Evolutionary conservation across 2,797 vertebrate species (phyloP).

Genomic region (Esox lucius): DNA sequence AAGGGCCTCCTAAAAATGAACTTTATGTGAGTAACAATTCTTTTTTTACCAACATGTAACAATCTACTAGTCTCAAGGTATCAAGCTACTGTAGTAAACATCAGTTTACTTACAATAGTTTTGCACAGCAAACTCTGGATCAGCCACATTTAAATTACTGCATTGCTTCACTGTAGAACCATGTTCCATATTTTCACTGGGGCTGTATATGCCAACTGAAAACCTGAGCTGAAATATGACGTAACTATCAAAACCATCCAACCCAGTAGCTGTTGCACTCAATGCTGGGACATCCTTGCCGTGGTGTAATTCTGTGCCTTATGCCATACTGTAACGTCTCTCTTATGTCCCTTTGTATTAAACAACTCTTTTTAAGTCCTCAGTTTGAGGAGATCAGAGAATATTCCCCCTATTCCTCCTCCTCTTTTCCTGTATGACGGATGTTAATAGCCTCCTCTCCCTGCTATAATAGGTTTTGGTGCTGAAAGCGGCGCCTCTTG

Average conservation of each 20-base stretch:
- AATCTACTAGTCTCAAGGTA: too few species aligned
- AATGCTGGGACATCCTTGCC: conserved; percentile 3
- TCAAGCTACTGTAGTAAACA: too few species aligned
- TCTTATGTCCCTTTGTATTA: conserved; percentile 16
- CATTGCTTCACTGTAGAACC: neutral
- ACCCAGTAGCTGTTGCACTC: neutral
- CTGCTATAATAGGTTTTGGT: conserved; percentile 49
- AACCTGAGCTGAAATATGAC: neutral
- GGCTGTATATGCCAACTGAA: neutral
- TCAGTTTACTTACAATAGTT: too few species aligned
- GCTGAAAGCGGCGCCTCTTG: conserved; percentile 34
- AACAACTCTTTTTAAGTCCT: conserved; percentile 32
- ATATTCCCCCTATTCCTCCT: neutral
- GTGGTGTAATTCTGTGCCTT: conserved; percentile 10
- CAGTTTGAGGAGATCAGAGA: conserved; percentile 39
- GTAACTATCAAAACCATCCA: neutral
- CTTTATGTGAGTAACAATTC: too few species aligned
- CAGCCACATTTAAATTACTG: neutral
- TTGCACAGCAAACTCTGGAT: neutral
- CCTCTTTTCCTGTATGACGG: conserved; percentile 34
- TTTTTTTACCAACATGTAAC: too few species aligned
- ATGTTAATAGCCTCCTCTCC: conserved; percentile 45
- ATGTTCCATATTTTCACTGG: neutral
- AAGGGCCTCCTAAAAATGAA: too few species aligned
- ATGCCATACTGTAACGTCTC: neutral